Conservation (phyloP, 2,888 invertebrate genomes). For the Lasioglossum figueresi region DNA sequence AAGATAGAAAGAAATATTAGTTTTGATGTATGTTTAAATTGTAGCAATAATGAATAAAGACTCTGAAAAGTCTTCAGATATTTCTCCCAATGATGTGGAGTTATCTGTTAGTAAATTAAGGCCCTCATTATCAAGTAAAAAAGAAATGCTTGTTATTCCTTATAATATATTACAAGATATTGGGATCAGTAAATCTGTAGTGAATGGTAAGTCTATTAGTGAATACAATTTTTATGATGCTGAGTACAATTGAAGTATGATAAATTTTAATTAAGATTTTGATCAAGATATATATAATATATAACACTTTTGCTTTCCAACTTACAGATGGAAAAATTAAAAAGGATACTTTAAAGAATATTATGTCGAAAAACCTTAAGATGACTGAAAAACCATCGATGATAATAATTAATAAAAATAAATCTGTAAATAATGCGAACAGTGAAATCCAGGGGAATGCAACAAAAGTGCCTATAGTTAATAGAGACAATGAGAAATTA, state of each 20-base stretch:
- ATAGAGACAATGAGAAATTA: constrained; percentile 22
- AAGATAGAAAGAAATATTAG: background rate
- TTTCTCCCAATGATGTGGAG: constrained; percentile 22
- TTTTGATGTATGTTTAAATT: constrained; percentile 19
- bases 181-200: constrained; percentile 32
- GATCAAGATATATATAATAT: background rate
- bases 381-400: background rate
- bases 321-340: constrained; percentile 17
- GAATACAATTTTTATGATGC: background rate
- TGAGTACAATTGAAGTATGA: background rate
- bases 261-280: background rate
- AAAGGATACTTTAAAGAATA: background rate
- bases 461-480: constrained; percentile 46
- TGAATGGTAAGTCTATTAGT: constrained; percentile 37
- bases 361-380: constrained; percentile 8
- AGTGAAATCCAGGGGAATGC: constrained; percentile 7
- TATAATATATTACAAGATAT: constrained; percentile 62
- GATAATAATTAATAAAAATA: constrained; percentile 2
- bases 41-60: constrained; percentile 51
- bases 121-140: constrained; percentile 8
- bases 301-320: constrained; percentile 16
- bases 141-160: constrained; percentile 60
- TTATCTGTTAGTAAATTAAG: constrained; percentile 21
- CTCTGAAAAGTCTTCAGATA: constrained; percentile 15
- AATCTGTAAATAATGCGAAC: background rate